Evolutionary conservation across 1,140 invertebrate genomes (phyloP), one percentile per base, ranked within the genome.

Genomic region (Panonychus citri): DNA sequence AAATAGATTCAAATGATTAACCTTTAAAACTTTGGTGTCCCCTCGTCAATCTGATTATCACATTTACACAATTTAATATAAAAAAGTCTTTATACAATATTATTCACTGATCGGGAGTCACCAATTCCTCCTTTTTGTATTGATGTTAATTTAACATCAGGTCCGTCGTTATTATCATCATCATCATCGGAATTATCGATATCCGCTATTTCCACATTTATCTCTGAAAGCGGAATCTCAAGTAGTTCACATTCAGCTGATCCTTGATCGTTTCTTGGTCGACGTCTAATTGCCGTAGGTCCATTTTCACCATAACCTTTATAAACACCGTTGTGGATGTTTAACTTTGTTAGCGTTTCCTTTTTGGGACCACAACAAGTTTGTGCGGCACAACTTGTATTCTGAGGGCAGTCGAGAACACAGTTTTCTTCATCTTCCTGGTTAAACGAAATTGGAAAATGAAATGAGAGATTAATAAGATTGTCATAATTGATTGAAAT

Each of bases 301-400:
- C 15, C n/a, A 46, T 10, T 3, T 21, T 24, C 43, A 21, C 8
- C 19, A 7, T 21, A 46, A 7, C 43, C 43, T 19, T 46, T 46
- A 46, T 46, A 46, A n/a, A 19, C 21, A 21, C 43, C 43, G 19
- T 46, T 46, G 43, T 46, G 43, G 10, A 46, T 46, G 21, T 46
- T 46, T 4, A 46, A 46, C 21, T 46, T 46, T n/a, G 43, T 13
- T n/a, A n/a, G 30, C 19, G 43, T 46, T 24, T 46, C 43, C 19
- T 46, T 46, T 19, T 46, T 46, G n/a, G 59, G 58, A n/a, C 61
- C 61, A 53, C 61, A 62, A 40, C 61, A 62, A 3, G 61, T 62
- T 48, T 62, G 61, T 10, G 59, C 59, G 19, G 49, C 56, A 25
- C 61, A 62, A 37, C 55, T 59, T 21, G 55, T 62, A 34, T 57